phyloP scores from a whole-genome alignment of 2,113 vertebrate genomes.

The Phoenicopterus ruber region DNA sequence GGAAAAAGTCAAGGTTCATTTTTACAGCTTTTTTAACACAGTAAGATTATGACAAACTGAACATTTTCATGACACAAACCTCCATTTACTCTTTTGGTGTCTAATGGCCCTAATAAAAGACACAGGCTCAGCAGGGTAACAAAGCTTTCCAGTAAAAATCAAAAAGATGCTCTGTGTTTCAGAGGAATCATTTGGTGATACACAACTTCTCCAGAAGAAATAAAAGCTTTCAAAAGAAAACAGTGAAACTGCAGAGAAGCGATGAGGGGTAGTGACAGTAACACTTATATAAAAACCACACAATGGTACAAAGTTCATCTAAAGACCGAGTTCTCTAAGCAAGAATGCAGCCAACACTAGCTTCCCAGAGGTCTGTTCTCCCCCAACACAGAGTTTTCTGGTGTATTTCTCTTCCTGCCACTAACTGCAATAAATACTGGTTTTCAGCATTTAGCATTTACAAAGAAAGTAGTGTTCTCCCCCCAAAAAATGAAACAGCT shows the following conservation, averaged over 20 bases:
- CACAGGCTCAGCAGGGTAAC: not conserved
- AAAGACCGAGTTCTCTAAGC: not conserved
- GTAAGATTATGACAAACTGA: not conserved
- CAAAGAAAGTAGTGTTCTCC: not conserved
- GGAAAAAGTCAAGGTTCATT: not conserved
- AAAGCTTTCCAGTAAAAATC: not conserved
- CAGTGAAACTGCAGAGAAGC: not conserved
- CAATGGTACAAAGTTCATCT: not conserved
- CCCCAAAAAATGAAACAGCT: not conserved
- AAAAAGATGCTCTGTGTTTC: not conserved
- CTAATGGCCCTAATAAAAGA: not conserved
- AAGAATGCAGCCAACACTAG: not conserved
- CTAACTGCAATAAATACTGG: not conserved
- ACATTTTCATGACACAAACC: not conserved
- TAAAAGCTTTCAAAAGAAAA: not conserved
- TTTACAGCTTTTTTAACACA: not conserved
- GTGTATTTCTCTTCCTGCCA: not conserved
- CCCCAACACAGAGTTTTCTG: not conserved
- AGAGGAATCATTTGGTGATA: not conserved
- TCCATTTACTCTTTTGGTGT: not conserved
- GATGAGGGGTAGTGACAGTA: not conserved
- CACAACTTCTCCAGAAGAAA: not conserved
- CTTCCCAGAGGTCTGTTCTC: not conserved
- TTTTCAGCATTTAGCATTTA: not conserved
- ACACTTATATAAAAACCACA: not conserved